phyloP scores from a whole-genome alignment of 2,113 vertebrate species.

The Callorhinus ursinus region DNA sequence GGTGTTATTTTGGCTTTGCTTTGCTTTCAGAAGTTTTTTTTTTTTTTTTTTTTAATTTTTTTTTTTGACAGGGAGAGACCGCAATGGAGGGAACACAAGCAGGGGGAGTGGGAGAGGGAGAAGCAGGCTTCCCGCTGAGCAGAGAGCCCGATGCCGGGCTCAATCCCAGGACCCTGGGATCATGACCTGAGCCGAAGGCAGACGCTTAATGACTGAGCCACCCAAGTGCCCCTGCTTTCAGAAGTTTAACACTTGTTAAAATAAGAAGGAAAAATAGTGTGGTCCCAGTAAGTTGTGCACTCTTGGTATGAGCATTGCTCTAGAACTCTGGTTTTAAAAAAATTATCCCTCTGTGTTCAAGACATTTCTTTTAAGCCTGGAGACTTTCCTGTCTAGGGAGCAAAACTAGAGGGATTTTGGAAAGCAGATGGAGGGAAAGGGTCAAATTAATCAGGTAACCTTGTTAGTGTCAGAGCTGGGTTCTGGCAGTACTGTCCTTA shows the following conservation, averaged over 20 bases:
- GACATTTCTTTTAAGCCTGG: background rate
- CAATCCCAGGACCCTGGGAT: no score
- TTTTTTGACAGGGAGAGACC: no score
- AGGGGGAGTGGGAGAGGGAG: no score
- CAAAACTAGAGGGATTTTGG: background rate
- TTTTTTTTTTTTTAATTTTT: no score
- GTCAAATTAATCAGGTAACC: background rate
- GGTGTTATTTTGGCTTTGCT: background rate
- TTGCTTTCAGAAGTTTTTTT: constrained; percentile 40
- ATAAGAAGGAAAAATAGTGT: background rate
- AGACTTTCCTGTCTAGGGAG: background rate
- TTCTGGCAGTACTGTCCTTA: background rate
- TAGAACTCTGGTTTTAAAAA: constrained; percentile 35
- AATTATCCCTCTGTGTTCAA: background rate
- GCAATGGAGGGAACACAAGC: no score
- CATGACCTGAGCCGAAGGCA: no score
- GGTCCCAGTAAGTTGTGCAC: background rate
- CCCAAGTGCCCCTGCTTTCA: background rate
- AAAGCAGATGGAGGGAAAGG: background rate
- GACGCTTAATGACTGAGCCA: no score
- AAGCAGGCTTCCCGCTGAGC: no score
- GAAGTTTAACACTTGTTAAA: constrained; percentile 39
- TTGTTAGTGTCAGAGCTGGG: background rate
- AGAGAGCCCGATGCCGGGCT: no score
- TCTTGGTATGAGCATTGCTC: background rate